Evolutionary conservation across 2,888 invertebrate genomes (phyloP), one percentile per base, ranked within the genome.

Genomic region (Zeuzera pyrina): DNA sequence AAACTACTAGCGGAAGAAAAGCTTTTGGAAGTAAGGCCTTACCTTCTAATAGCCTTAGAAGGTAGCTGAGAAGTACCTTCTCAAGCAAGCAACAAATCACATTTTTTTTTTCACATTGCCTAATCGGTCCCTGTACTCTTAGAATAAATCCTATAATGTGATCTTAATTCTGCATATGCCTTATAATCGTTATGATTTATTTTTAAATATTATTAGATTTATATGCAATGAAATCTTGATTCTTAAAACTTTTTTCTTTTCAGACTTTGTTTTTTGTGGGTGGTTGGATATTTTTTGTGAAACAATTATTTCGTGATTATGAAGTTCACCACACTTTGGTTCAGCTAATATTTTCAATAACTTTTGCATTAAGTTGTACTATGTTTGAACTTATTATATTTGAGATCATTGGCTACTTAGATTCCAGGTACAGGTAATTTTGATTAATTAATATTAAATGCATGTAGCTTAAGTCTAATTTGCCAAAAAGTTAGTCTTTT

Each of bases 361-460:
- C 97, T 19, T 95, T 99, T 65, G 93, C 98, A 0, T 84, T 99
- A 10, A 98, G 98, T 13, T 97, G 98, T 60, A 96, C 97, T 2
- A 97, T 99, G 96, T 99, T 99, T 74, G 98, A 99, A 69, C 84
- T 99, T 35, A 98, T 99, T 39, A 99, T 99, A 63, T 99, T 99
- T 83, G 99, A 99, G 85, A 99, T 99, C 47, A 86, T 98, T 37
- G 97, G 94, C 15, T 89, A 97, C 44, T 83, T 99, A 42, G 95
- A 97, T 64, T 89, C 94, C 12, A 93, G 93, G 93, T 97, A 87
- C 12, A 12, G 4, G 2, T 11, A 25, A n/a, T n/a, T n/a, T n/a
- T n/a, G n/a, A n/a, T n/a, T n/a, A n/a, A n/a, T n/a, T n/a, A n/a
- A n/a, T n/a, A n/a, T n/a, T n/a, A n/a, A n/a, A n/a, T n/a, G n/a